These are phyloP conservation scores for Diplolepis rosae DNA, from an alignment of 2,888 invertebrate species.

Conservation along the genomic window DNA sequence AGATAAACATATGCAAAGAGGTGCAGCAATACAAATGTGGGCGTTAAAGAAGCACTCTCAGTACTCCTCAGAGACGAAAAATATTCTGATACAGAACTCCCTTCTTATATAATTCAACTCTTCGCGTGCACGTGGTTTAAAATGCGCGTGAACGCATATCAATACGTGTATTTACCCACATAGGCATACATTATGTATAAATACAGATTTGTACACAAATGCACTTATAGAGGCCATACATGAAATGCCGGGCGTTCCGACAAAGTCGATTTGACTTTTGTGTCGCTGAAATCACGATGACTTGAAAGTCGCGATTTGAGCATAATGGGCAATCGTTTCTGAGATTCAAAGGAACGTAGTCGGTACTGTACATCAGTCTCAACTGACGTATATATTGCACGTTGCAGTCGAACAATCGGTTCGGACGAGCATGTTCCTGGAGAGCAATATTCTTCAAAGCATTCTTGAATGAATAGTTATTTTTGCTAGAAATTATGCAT, in stretches of 20 bases:
- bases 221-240: slow-evolving; percentile 1
- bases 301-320: slow-evolving; percentile 34
- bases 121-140: background rate
- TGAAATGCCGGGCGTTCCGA: slow-evolving; percentile 32
- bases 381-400: background rate
- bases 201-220: background rate
- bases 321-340: background rate
- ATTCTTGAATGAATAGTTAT: background rate
- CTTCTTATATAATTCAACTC: background rate
- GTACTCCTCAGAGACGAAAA: background rate
- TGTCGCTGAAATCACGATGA: slow-evolving; percentile 41
- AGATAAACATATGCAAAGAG: slow-evolving; percentile 48
- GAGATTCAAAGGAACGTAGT: background rate
- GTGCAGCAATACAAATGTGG: slow-evolving; percentile 38
- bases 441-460: background rate
- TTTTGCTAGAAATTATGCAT: no score
- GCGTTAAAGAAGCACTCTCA: background rate
- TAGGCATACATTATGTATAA: slow-evolving; percentile 26
- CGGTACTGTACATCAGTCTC: background rate
- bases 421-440: background rate
- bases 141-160: background rate
- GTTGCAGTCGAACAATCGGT: background rate
- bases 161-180: background rate
- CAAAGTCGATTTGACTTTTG: slow-evolving; percentile 37
- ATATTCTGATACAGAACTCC: background rate